These are phyloP conservation scores for Malurus leucopterus DNA, from an alignment of 2,797 vertebrate genomes.

Conservation along the genomic window DNA sequence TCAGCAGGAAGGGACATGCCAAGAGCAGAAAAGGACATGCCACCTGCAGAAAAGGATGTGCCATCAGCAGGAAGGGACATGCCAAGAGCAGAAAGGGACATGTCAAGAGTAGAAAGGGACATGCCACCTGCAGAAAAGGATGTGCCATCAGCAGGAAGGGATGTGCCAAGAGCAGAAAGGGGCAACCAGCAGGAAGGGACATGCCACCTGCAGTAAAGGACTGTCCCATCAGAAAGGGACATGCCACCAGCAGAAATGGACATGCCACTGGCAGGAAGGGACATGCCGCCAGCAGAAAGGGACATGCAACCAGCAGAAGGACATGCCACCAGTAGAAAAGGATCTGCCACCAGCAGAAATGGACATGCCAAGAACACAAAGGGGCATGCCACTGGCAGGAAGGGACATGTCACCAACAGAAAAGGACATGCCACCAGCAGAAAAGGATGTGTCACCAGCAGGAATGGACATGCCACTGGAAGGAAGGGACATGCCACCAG, in stretches of 20 bases:
- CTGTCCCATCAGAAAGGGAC: accelerated
- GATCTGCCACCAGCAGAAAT: accelerated
- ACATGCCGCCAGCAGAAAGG: not conserved
- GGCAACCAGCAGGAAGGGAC: not conserved
- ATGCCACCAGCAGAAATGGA: accelerated
- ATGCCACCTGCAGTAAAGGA: too few relatives aligned
- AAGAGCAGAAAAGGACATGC: accelerated
- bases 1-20: accelerated
- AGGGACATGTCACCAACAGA: not conserved
- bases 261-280: accelerated
- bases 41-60: not conserved
- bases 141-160: accelerated
- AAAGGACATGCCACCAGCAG: not conserved
- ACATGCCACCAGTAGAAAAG: accelerated
- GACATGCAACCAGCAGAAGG: not conserved
- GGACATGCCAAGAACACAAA: accelerated
- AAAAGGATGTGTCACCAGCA: accelerated
- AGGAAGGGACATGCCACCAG: accelerated
- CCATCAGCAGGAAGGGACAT: not conserved
- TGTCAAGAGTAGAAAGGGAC: too few relatives aligned
- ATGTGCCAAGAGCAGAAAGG: accelerated
- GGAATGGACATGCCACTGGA: accelerated
- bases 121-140: not conserved
- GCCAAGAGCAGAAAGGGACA: too few relatives aligned
- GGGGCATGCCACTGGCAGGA: accelerated